Evolutionary conservation across 35 echinoderm and acorn worm genomes (phyloP).

Genomic region (Chiridota heheva): DNA sequence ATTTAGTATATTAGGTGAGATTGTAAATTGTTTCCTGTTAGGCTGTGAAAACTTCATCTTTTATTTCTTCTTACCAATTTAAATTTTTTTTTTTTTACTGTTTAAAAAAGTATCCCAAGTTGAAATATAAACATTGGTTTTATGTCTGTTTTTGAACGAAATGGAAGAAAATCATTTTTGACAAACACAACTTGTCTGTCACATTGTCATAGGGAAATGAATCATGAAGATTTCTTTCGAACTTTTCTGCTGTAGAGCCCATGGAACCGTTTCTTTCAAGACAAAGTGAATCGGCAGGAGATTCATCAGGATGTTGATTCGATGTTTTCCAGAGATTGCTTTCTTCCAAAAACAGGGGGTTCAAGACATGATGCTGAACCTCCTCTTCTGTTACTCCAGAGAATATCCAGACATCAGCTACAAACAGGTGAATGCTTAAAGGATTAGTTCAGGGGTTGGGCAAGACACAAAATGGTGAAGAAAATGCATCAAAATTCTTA

Average conservation of each 20-base stretch:
- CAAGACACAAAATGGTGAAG: neutral
- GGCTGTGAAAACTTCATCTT: too few species aligned
- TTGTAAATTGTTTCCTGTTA: too few species aligned
- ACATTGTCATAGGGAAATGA: neutral
- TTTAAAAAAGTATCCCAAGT: neutral
- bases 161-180: neutral
- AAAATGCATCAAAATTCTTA: neutral
- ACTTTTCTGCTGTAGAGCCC: slow-evolving; percentile 63
- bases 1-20: too few species aligned
- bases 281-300: slow-evolving; percentile 54
- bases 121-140: neutral
- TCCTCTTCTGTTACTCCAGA: slow-evolving; percentile 86
- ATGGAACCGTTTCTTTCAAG: slow-evolving; percentile 91
- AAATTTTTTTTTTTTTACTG: neutral
- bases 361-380: slow-evolving; percentile 79
- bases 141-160: neutral
- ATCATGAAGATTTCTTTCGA: neutral
- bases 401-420: slow-evolving; percentile 70
- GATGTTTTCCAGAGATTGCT: slow-evolving; percentile 89
- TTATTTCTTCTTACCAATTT: neutral
- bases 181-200: neutral
- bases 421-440: too few species aligned
- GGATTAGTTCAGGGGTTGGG: too few species aligned
- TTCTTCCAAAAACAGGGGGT: slow-evolving; percentile 81
- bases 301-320: slow-evolving; percentile 77